Evolutionary conservation across 2,888 invertebrate genomes (phyloP).

Genomic region (Eurytoma californica): DNA sequence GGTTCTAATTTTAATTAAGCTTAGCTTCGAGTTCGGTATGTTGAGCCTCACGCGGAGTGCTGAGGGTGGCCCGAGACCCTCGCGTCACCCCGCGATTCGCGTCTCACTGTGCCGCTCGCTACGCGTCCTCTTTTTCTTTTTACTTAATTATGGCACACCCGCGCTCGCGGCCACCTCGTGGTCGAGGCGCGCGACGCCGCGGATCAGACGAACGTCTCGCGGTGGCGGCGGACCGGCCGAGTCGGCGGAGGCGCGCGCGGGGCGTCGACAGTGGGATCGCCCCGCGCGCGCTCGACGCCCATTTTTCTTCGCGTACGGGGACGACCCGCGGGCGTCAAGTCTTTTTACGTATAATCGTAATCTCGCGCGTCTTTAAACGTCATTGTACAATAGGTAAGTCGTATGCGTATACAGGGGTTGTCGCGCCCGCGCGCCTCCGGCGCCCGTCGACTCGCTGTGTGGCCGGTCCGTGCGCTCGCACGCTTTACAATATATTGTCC

Average conservation of each 20-base stretch:
- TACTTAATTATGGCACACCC: slow-evolving; percentile 71
- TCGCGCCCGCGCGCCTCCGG: slow-evolving; percentile 25
- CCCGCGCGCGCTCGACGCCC: no score
- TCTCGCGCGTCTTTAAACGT: background rate
- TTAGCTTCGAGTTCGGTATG: slow-evolving; percentile 55
- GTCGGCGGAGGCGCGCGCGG: slow-evolving; percentile 55
- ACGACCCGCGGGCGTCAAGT: background rate
- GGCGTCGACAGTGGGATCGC: slow-evolving; percentile 16
- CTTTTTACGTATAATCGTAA: slow-evolving; percentile 18
- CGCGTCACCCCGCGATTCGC: slow-evolving; percentile 51
- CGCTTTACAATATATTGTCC: slow-evolving; percentile 47
- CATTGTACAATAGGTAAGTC: slow-evolving; percentile 38
- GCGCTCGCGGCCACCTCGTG: slow-evolving; percentile 64
- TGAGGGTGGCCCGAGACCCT: slow-evolving; percentile 58
- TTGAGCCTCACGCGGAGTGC: slow-evolving; percentile 64
- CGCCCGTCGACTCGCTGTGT: slow-evolving; percentile 13
- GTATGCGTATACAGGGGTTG: slow-evolving; percentile 25
- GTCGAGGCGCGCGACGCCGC: slow-evolving; percentile 52
- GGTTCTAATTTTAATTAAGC: slow-evolving; percentile 58
- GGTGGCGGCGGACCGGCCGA: background rate
- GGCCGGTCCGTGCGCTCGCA: slow-evolving; percentile 21
- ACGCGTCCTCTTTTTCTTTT: slow-evolving; percentile 40
- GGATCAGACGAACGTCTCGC: background rate
- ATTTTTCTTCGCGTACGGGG: slow-evolving; percentile 23
- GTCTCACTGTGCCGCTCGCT: slow-evolving; percentile 47